Evolutionary conservation across 1,140 invertebrate genomes (phyloP), one percentile per base, ranked within the genome.

Genomic region (Pogonognathellus flavescens): DNA sequence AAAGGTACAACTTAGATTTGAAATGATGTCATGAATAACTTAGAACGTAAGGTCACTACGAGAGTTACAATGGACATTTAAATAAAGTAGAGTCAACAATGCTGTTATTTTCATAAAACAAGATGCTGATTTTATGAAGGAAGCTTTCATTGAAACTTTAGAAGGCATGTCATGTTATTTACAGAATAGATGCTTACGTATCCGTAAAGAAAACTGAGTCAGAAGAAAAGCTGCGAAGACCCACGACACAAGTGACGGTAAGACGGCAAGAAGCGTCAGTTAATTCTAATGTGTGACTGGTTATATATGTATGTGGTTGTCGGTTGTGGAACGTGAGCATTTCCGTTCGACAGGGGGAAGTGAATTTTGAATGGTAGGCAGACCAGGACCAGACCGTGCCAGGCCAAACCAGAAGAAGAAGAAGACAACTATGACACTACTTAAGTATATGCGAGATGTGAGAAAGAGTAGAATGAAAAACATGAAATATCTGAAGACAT

Each of bases 341-440:
- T 81, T 81, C 80, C 80, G 80, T 81, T 81, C 80, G 80, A 18
- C 50, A 81, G 31, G 80, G 80, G 80, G 80, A 81, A 81, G 50
- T 81, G 53, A 81, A 81, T 55, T 81, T 55, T 81, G 50, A 57
- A 55, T 53, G 53, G 53, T 81, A 57, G 80, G 20, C n/a, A 18
- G 60, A 66, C 70, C 25, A 31, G n/a, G 70, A 25, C 31, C 31
- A 55, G 53, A 57, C 18, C 20, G 49, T 22, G 50, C 50, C 31
- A 80, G 41, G 41, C 16, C n/a, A 52, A 80, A 55, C 53, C 20
- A 55, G 52, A 53, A 55, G 52, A 81, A 20, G 80, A 76, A 41
- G 31, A 41, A 41, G 31, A 41, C 31, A 3, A 41, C 2, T 41
- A 41, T 41, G 31, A 41, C 31, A 41, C 31, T 41, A 41, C 6